phyloP scores from a whole-genome alignment of 2,113 vertebrate genomes.

The Galeopterus variegatus region DNA sequence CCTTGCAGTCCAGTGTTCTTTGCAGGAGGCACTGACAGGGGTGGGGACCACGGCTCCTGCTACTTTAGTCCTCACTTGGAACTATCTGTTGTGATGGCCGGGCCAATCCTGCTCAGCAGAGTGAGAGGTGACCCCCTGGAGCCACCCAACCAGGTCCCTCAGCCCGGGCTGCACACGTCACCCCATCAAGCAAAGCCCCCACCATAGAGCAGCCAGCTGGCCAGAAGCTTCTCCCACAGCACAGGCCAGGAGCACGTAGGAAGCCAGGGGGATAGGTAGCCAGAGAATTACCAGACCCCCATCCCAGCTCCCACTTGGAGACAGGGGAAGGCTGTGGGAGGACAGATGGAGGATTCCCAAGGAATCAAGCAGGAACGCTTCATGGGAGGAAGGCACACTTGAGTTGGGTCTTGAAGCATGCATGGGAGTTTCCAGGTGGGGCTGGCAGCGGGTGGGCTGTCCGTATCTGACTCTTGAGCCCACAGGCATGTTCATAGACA shows the following conservation, averaged over 20 bases:
- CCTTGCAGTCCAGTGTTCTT: background rate
- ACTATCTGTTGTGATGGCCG: background rate
- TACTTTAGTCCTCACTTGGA: background rate
- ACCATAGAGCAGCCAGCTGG: background rate
- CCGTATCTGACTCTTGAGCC: background rate
- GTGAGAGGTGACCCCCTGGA: accelerated
- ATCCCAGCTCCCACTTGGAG: background rate
- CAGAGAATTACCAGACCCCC: background rate
- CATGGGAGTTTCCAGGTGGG: background rate
- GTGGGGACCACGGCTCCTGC: background rate
- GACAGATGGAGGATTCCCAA: no score
- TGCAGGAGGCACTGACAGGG: background rate
- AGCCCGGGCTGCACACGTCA: background rate
- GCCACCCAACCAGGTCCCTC: no score
- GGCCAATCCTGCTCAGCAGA: background rate
- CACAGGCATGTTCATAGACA: background rate
- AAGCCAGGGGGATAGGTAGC: accelerated
- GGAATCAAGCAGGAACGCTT: background rate
- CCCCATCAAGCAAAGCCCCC: background rate
- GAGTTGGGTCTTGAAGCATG: background rate
- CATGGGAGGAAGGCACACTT: no score
- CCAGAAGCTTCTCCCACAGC: background rate
- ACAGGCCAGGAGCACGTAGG: background rate
- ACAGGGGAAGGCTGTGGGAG: background rate
- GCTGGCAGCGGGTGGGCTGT: accelerated